Evolutionary conservation across 2,888 invertebrate species (phyloP).

Genomic region (Tetanocera ferruginea): DNA sequence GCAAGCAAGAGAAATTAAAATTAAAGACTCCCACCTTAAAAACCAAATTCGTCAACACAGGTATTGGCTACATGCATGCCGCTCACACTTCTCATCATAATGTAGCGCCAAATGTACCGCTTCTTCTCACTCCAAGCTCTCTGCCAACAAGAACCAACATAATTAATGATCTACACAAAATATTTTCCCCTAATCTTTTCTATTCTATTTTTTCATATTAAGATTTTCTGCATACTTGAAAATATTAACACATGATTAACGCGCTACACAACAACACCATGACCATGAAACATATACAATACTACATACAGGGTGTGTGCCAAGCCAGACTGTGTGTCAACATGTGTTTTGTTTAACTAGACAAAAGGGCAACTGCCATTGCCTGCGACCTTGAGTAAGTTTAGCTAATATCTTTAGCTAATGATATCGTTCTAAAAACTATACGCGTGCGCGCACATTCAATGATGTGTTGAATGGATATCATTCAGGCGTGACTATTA

Average conservation of each 20-base stretch:
- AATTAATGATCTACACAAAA: no score
- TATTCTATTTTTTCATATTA: not conserved
- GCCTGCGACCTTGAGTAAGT: not conserved
- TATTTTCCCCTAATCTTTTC: no score
- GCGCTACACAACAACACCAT: not conserved
- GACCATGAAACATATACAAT: not conserved
- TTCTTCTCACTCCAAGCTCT: no score
- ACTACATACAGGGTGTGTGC: not conserved
- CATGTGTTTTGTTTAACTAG: no score
- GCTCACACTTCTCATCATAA: no score
- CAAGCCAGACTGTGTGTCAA: no score
- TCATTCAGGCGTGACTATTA: constrained; percentile 6
- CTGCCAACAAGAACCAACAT: no score
- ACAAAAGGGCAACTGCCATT: not conserved
- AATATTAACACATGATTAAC: not conserved
- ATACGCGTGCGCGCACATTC: constrained; percentile 2
- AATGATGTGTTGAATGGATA: constrained; percentile 4
- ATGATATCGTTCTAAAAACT: not conserved
- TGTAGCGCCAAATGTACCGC: no score
- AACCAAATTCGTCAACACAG: constrained; percentile 63
- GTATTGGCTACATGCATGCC: constrained; percentile 45
- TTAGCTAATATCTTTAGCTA: not conserved
- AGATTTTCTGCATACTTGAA: not conserved
- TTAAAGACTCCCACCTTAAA: not conserved
- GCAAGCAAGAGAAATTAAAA: not conserved